Evolutionary conservation across 2,113 vertebrate species (phyloP), one percentile per base, ranked within the genome.

Genomic region (Cephalopterus ornatus): DNA sequence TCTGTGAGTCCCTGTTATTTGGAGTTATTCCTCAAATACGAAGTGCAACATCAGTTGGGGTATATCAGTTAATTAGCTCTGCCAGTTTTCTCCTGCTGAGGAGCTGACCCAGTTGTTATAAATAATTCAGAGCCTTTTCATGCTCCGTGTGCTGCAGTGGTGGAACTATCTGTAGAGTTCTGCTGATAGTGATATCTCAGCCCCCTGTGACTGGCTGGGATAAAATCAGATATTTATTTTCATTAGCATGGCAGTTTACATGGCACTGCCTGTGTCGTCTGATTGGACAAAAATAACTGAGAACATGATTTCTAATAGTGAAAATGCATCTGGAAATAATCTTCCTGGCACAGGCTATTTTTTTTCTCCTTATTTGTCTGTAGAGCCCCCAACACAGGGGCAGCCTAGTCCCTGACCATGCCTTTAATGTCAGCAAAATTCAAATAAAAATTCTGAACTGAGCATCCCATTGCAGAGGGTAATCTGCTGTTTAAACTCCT

Each of bases 111-210:
- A 82, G 65, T 91, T 77, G 63, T 90, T 90, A 88, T 86, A 90
- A 95, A 96, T 96, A 95, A 94, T 96, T 88, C 85, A 95, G 82
- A 90, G 56, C 33, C 32, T 86, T 92, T 93, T 92, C 79, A 78
- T 65, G 68, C 52, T 90, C 72, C 0, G 0, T 42, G 73, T 65
- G 68, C 68, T 79, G 79, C 83, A 75, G 66, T 49, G 68, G 56
- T 94, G 79, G 50, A 74, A 53, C 86, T 92, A 35, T 83, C 78
- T 63, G 86, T 66, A 33, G 88, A 77, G 65, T 89, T 93, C 76
- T 92, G 80, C 80, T 88, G 63, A 83, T 66, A 72, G 71, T 61
- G 49, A 83, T 84, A 85, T 49, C 70, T 91, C 58, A 62, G 8
- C 33, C 23, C 52, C 80, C 53, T 27, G 61, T 81, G 93, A 92